These are phyloP conservation scores for Timema cristinae DNA, from an alignment of 2,888 invertebrate genomes.

Conservation along the genomic window DNA sequence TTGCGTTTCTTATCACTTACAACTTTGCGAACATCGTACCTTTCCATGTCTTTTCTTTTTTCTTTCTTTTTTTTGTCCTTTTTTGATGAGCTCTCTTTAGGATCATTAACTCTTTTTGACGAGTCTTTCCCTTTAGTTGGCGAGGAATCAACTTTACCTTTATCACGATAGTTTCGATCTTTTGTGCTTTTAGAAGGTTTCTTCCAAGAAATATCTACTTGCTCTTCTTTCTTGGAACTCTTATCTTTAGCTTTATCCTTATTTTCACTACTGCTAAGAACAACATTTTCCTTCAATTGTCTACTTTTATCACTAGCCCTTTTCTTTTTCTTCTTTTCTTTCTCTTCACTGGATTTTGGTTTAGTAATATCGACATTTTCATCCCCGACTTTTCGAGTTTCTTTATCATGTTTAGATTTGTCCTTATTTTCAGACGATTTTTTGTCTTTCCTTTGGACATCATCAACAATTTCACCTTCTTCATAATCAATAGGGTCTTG, in stretches of 20 bases:
- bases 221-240: slow-evolving; percentile 41
- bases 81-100: slow-evolving; percentile 38
- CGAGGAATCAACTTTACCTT: slow-evolving; percentile 50
- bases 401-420: slow-evolving; percentile 38
- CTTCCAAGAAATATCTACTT: slow-evolving; percentile 60
- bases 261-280: slow-evolving; percentile 36
- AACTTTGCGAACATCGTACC: slow-evolving; percentile 78
- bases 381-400: slow-evolving; percentile 37
- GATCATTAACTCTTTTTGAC: slow-evolving; percentile 36
- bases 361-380: slow-evolving; percentile 36
- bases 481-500: slow-evolving; percentile 42
- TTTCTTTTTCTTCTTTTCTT: slow-evolving; percentile 51
- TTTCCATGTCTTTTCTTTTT: slow-evolving; percentile 65
- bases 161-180: slow-evolving; percentile 67
- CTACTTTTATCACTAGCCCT: slow-evolving; percentile 19
- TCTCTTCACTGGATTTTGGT: slow-evolving; percentile 37
- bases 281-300: slow-evolving; percentile 32
- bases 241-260: slow-evolving; percentile 50
- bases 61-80: slow-evolving; percentile 43
- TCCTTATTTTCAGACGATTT: slow-evolving; percentile 30
- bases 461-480: slow-evolving; percentile 58
- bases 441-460: slow-evolving; percentile 36
- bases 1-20: slow-evolving; percentile 61
- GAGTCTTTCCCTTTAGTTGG: slow-evolving; percentile 46
- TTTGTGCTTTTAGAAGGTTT: slow-evolving; percentile 74